phyloP scores from a whole-genome alignment of 2,797 vertebrate genomes.

The Syngnathus rostellatus region DNA sequence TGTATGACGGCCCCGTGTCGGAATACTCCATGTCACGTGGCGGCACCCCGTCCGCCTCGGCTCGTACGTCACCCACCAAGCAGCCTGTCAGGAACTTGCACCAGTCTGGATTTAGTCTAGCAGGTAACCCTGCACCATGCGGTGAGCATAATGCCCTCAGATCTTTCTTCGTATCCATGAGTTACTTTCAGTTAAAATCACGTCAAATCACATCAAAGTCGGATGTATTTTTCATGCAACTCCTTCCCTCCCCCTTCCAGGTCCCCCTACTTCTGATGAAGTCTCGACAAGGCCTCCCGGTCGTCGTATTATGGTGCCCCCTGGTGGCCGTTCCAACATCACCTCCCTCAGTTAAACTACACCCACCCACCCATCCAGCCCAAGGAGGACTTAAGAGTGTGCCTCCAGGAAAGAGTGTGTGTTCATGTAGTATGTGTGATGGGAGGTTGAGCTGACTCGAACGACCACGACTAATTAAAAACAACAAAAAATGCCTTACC shows the following conservation, averaged over 20 bases:
- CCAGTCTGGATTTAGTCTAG: constrained; percentile 92
- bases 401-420: constrained; percentile 45
- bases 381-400: not conserved
- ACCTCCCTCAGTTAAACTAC: constrained; percentile 87
- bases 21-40: constrained; percentile 89
- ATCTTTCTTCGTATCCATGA: constrained; percentile 13
- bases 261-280: constrained; percentile 67
- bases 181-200: too few relatives aligned
- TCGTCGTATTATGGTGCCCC: constrained; percentile 89
- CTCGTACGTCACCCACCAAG: constrained; percentile 85
- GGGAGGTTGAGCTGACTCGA: constrained; percentile 21
- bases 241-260: constrained; percentile 26
- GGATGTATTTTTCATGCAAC: too few relatives aligned
- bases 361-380: constrained; percentile 7
- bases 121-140: constrained; percentile 70
- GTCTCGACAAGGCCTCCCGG: constrained; percentile 81
- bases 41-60: constrained; percentile 84
- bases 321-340: constrained; percentile 95
- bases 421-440: constrained; percentile 22
- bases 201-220: too few relatives aligned
- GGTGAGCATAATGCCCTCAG: constrained; percentile 44
- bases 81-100: constrained; percentile 91
- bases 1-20: constrained; percentile 94
- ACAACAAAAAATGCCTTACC: constrained; percentile 87
- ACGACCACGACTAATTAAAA: constrained; percentile 69